These are phyloP conservation scores for Apamea crenata DNA, from an alignment of 2,888 invertebrate species.

Conservation along the genomic window DNA sequence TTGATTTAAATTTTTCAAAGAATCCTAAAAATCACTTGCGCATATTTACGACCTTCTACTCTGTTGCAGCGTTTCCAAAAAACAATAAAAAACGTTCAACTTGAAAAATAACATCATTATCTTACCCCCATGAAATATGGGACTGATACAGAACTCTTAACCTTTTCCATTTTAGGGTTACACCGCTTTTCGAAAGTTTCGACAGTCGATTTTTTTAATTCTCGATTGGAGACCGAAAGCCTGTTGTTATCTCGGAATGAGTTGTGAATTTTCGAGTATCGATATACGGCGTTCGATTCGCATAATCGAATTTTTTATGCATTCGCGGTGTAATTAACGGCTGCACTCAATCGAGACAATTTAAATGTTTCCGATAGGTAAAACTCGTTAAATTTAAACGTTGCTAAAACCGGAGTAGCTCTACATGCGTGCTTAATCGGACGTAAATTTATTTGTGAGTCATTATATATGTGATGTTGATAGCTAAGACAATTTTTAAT, in stretches of 20 bases:
- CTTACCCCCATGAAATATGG: slow-evolving; percentile 73
- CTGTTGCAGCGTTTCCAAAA: slow-evolving; percentile 69
- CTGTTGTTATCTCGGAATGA: slow-evolving; percentile 70
- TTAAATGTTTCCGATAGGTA: slow-evolving; percentile 81
- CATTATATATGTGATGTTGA: slow-evolving; percentile 55
- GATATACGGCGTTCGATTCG: slow-evolving; percentile 66
- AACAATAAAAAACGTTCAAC: slow-evolving; percentile 66
- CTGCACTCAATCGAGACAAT: slow-evolving; percentile 78
- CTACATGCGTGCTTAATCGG: slow-evolving; percentile 69
- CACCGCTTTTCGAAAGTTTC: slow-evolving; percentile 68
- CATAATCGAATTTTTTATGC: slow-evolving; percentile 72
- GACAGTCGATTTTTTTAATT: slow-evolving; percentile 57
- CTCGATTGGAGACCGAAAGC: slow-evolving; percentile 61
- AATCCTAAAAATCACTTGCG: slow-evolving; percentile 44
- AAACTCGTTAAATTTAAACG: slow-evolving; percentile 75
- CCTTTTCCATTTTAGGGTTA: slow-evolving; percentile 76
- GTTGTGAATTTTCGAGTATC: slow-evolving; percentile 71
- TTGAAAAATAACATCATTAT: slow-evolving; percentile 77
- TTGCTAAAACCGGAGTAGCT: slow-evolving; percentile 65
- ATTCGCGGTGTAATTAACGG: slow-evolving; percentile 73
- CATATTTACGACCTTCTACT: slow-evolving; percentile 60
- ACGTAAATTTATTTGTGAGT: slow-evolving; percentile 61
- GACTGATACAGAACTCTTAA: slow-evolving; percentile 75
- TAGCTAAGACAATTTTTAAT: slow-evolving; percentile 43
- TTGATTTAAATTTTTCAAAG: slow-evolving; percentile 31